Evolutionary conservation across 2,888 invertebrate species (phyloP), one percentile per base, ranked within the genome.

Genomic region (Cynaeus angustus): DNA sequence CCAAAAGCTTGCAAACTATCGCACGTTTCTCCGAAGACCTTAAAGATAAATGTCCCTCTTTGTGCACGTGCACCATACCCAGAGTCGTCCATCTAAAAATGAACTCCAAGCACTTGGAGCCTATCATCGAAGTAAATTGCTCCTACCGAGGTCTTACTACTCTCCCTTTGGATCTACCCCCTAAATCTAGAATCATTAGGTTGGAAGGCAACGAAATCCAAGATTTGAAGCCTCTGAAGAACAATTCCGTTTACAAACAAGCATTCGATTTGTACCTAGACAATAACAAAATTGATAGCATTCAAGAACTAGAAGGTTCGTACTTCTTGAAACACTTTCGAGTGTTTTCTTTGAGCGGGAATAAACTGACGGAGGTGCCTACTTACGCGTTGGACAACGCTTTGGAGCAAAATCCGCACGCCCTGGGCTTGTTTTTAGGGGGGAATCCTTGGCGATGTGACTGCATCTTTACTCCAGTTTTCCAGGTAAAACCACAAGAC

Each of bases 371-470:
- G 58, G 91, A 93, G 87, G 85, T 94, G 48, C 95, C 94, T 6
- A 91, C 93, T 0, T 94, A 94, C 82, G 94, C 92, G 0, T 85
- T 95, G 72, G 94, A 94, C 78, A 92, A 94, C 80, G 93, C 92
- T 0, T 87, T 95, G 21, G 89, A 91, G 77, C 89, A 89, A 55
- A 95, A 94, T 82, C 88, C 88, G 43, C 90, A 91, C 75, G 92
- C 91, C 38, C 90, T 90, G 78, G 87, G 91, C 66, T 85, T 95
- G 28, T 89, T 88, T 78, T 86, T 95, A 0, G 93, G 94, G 0
- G 87, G 88, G 72, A 95, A 95, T 84, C 93, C 94, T 0, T 95
- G 94, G 94, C 87, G 90, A 21, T 95, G 95, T 80, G 93, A 94
- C 78, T 95, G 95, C 75, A 89, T 89, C 73, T 94, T 92, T 82